Conservation (phyloP, 2,797 vertebrate species). For the Crenuchus spilurus region DNA sequence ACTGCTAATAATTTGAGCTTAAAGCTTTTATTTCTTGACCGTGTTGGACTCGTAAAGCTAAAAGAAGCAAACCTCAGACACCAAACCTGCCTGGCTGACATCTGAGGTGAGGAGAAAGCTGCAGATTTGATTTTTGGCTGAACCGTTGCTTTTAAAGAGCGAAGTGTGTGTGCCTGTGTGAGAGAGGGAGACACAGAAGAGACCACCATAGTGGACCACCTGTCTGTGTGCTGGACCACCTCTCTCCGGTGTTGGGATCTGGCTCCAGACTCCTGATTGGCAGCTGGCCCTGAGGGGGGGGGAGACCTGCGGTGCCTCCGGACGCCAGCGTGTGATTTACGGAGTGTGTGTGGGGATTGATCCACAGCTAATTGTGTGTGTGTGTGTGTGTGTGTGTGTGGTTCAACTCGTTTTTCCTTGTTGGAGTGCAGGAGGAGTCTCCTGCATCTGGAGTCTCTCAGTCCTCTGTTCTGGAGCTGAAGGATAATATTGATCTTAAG, state of each 20-base stretch:
- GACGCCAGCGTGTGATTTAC: conserved; percentile 78
- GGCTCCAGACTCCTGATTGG: conserved; percentile 45
- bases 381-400: conserved; percentile 39
- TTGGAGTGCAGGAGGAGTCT: conserved; percentile 4
- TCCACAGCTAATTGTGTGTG: conserved; percentile 67
- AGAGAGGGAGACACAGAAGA: conserved; percentile 21
- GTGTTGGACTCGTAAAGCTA: no score
- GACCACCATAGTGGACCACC: conserved; percentile 83
- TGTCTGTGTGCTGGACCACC: conserved; percentile 61
- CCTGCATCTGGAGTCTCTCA: conserved; percentile 43
- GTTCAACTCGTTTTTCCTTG: conserved; percentile 10
- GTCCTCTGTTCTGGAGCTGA: conserved; percentile 32
- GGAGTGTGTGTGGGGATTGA: conserved; percentile 74
- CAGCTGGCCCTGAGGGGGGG: conserved; percentile 22
- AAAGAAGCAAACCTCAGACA: no score
- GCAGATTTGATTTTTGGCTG: conserved; percentile 2
- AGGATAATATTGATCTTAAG: conserved; percentile 70
- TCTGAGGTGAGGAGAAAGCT: no score
- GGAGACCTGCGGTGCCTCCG: conserved; percentile 15
- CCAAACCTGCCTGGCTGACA: no score
- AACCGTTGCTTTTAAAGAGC: conserved; percentile 47
- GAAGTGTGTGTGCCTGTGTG: conserved; percentile 24
- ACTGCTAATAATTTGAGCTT: no score
- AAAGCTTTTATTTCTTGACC: no score
- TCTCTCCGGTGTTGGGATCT: conserved; percentile 42